Conservation (phyloP, 2,888 invertebrate species). For the Agonopterix subpropinquella region DNA sequence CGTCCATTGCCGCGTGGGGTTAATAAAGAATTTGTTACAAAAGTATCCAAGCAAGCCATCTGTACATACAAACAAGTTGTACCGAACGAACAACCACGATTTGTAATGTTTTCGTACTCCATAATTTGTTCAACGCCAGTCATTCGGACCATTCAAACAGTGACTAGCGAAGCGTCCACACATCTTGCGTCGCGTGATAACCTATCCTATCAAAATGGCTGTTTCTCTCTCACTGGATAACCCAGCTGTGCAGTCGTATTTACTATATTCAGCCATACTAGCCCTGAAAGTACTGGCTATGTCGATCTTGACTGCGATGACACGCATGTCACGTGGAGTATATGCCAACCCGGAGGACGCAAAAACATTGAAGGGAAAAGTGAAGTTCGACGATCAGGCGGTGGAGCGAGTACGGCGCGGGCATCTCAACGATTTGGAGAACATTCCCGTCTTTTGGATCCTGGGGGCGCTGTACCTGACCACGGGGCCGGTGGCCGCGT, state of each 20-base stretch:
- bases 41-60: no score
- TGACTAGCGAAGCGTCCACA: background rate
- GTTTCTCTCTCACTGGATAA: constrained; percentile 29
- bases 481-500: constrained; percentile 66
- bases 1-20: no score
- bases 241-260: constrained; percentile 48
- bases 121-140: no score
- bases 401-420: constrained; percentile 68
- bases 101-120: no score
- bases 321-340: constrained; percentile 34
- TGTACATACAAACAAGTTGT: no score
- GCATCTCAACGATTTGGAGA: constrained; percentile 83
- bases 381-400: constrained; percentile 47
- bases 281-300: constrained; percentile 46
- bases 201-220: constrained; percentile 28
- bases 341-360: constrained; percentile 56
- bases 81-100: no score
- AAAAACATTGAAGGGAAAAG: constrained; percentile 35
- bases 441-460: constrained; percentile 79
- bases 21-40: no score
- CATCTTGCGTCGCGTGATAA: background rate
- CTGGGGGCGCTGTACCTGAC: constrained; percentile 76
- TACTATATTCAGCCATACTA: constrained; percentile 49
- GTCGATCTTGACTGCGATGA: constrained; percentile 31
- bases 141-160: background rate